A percentile compares a stretch with the other conserved stretches of the same genome.
Evolutionary conservation across 2,113 vertebrate genomes (phyloP).

Genomic region (Oreotragus oreotragus): DNA sequence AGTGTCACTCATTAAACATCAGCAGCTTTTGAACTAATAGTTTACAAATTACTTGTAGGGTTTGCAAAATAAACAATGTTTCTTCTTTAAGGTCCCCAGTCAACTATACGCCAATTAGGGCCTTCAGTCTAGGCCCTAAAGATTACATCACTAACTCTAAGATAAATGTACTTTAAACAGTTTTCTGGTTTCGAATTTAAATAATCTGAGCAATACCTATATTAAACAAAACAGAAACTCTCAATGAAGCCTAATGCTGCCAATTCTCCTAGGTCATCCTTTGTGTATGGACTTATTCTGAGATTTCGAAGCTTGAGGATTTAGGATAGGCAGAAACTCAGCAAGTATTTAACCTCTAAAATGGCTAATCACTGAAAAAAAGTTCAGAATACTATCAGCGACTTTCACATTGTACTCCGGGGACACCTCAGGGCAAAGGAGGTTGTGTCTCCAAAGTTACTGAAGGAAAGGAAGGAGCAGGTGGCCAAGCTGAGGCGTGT

Average conservation of each 20-base stretch:
- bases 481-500: background rate
- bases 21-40: background rate
- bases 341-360: background rate
- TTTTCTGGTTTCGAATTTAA: background rate
- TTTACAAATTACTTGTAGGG: background rate
- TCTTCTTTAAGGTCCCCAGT: background rate
- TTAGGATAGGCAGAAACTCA: background rate
- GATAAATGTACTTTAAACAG: background rate
- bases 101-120: background rate
- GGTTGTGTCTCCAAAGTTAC: background rate
- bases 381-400: background rate
- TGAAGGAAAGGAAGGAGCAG: background rate
- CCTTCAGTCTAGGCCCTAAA: background rate
- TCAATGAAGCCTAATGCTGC: background rate
- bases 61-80: background rate
- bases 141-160: background rate
- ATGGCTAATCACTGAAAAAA: background rate
- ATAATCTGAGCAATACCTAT: background rate
- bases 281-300: background rate
- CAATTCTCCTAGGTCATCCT: background rate
- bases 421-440: background rate
- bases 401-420: background rate
- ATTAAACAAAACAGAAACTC: slow-evolving; percentile 2
- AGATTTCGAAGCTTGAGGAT: background rate
- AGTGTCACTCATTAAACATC: background rate